Evolutionary conservation across 2,888 invertebrate species (phyloP), one percentile per base, ranked within the genome.

Genomic region (Erebia aethiops): DNA sequence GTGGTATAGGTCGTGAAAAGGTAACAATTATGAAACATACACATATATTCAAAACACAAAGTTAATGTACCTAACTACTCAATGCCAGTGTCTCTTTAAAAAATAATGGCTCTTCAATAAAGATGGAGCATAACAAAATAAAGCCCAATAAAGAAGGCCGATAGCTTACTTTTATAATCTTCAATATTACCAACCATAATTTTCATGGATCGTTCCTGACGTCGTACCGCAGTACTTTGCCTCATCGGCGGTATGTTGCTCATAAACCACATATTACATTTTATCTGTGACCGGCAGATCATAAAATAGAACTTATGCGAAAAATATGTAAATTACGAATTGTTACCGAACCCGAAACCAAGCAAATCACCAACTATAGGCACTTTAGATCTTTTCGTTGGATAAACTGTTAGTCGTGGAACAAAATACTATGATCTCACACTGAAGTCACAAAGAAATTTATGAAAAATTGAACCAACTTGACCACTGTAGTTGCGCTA

Each of bases 181-280:
- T 74, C 77, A 79, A 76, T 77, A 79, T 74, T 69, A 58, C 74
- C 70, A 74, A 74, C 77, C 80, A 79, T 84, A 83, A 82, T 85
- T 84, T 87, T 86, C 86, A 87, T 84, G 82, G 82, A 81, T 81
- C 82, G 84, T 85, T 83, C 81, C 78, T 76, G 75, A 78, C 77
- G n/a, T 54, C 76, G 46, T 73, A 69, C 54, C 69, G 75, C 68
- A 64, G 64, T 72, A 70, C 72, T 67, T 67, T 35, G 64, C 64
- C 66, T 71, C 72, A 71, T 71, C 66, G 71, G 71, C 77, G 75
- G 74, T 76, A 76, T 75, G 84, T 84, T 84, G 81, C 85, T 82
- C 84, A 74, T 86, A 85, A 85, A 84, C 83, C 86, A 84, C 83
- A 86, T 84, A 86, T 84, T 84, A 81, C 78, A 67, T 67, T 83